phyloP scores from a whole-genome alignment of 1,140 invertebrate species.

The Bombus consobrinus region DNA sequence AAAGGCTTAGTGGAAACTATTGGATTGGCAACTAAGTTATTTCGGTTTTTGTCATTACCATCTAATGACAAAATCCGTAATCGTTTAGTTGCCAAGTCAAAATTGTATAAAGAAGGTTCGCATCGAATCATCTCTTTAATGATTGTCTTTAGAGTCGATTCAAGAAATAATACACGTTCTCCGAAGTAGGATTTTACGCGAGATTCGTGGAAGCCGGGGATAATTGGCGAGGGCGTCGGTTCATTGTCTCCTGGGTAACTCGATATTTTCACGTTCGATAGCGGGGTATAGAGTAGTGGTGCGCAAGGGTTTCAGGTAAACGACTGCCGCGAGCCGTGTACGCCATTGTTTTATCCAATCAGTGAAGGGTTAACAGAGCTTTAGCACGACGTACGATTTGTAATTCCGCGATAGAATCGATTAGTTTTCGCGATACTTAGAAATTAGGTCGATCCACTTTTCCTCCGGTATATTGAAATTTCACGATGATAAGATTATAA shows the following conservation, averaged over 20 bases:
- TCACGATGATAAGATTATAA: not conserved
- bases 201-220: not conserved
- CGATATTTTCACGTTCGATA: slow-evolving; percentile 33
- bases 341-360: slow-evolving; percentile 16
- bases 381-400: not conserved
- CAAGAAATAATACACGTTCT: not conserved
- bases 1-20: too few relatives aligned
- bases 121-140: too few relatives aligned
- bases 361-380: slow-evolving; percentile 1
- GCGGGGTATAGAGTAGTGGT: not conserved
- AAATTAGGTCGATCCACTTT: not conserved
- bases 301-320: slow-evolving; percentile 25
- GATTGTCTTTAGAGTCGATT: not conserved
- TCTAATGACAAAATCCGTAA: too few relatives aligned
- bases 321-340: not conserved
- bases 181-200: not conserved
- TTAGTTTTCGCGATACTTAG: not conserved
- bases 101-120: too few relatives aligned
- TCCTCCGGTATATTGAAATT: not conserved
- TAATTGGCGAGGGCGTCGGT: not conserved
- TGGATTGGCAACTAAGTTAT: too few relatives aligned
- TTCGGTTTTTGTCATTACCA: too few relatives aligned
- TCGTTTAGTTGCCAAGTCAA: too few relatives aligned
- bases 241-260: slow-evolving; percentile 24
- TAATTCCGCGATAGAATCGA: not conserved